These are phyloP conservation scores for Cyanoliseus patagonus DNA, from an alignment of 2,113 vertebrate species.

Conservation along the genomic window DNA sequence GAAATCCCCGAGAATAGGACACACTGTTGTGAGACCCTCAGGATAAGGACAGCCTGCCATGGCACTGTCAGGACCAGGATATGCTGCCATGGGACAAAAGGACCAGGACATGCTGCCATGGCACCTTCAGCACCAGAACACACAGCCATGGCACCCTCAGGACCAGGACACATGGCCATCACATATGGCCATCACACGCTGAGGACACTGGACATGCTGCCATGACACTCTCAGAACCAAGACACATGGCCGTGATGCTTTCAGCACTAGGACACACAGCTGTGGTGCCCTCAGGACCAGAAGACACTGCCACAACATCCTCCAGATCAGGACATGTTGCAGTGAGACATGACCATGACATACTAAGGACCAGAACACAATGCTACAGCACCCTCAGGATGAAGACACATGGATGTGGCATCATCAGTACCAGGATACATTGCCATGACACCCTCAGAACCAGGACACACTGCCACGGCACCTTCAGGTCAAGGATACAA, in stretches of 20 bases:
- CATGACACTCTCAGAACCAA: neutral
- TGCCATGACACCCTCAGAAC: neutral
- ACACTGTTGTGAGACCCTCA: neutral
- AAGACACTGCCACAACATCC: neutral
- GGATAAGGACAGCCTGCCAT: neutral
- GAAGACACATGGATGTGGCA: neutral
- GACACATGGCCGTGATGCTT: neutral
- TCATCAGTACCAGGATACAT: neutral
- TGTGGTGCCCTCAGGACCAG: no score
- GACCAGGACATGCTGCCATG: neutral
- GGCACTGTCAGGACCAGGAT: no score
- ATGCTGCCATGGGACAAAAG: neutral
- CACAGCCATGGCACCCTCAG: neutral
- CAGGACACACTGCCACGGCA: neutral
- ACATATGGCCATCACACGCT: neutral
- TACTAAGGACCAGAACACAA: neutral
- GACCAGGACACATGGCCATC: neutral
- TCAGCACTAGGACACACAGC: neutral
- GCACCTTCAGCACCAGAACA: neutral
- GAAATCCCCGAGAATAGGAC: neutral
- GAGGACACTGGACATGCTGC: neutral
- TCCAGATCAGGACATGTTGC: neutral
- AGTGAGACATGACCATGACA: neutral
- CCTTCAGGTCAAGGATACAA: neutral
- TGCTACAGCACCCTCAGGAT: no score